Base-by-base conservation (phyloP, 1,140 invertebrate species). In the Hylaeus anthracinus region DNA sequence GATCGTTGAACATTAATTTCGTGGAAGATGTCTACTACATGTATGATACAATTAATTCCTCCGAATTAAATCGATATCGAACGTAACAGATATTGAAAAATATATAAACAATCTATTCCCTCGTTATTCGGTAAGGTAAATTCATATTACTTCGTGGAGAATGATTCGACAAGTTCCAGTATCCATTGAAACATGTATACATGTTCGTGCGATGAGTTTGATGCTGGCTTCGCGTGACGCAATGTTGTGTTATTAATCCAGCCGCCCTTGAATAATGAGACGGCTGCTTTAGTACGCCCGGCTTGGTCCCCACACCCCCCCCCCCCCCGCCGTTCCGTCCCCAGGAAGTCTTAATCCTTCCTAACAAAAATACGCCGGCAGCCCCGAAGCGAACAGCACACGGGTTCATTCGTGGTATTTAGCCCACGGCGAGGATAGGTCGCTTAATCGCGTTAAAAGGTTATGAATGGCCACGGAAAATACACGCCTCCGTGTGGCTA, bases 401-500 rank as follows among this genome's bases (percentile, higher is more conserved):
- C 43, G 63, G 72, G 80, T 81, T 84, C 80, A 77, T 86, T 85
- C 82, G 58, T 70, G 80, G 73, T 84, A 76, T 82, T 86, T 85
- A 86, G 86, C 67, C 58, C 37, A 58, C 58, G 58, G 79, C 61
- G 58, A 78, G 63, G 70, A 63, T 58, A 37, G 53, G 51, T 14
- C 58, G 87, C 72, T 88, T 88, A 89, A 88, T 89, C 83, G 83
- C 83, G 85, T 88, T 89, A 88, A 87, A 82, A 74, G 81, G 85
- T 88, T 88, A 89, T 88, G 85, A 88, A 88, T 88, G 87, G 72
- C 39, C 72, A 63, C 41, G 85, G 84, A 78, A 88, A 86, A 87
- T 86, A 73, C 82, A 72, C 51, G 85, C 55, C 37, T 53, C n/a
- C 65, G 69, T 63, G 73, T 63, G 55, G 81, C 72, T 86, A 83